Evolutionary conservation across 2,113 vertebrate genomes (phyloP).

Genomic region (Pollachius pollachius): DNA sequence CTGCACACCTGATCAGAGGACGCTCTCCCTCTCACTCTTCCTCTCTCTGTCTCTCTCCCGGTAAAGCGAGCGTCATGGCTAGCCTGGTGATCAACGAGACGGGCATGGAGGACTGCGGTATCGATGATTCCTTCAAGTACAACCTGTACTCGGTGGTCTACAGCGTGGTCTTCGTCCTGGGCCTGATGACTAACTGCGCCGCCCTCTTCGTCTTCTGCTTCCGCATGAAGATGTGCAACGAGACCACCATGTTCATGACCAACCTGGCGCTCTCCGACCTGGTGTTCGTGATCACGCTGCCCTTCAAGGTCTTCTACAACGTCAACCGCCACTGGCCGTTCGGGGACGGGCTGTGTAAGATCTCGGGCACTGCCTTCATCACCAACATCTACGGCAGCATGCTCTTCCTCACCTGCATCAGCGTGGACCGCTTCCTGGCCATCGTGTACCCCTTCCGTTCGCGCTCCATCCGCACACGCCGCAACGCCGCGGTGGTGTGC

Average conservation of each 20-base stretch:
- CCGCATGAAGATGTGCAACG: conserved; percentile 90
- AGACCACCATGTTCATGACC: conserved; percentile 97
- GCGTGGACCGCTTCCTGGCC: conserved; percentile 92
- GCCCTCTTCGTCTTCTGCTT: conserved; percentile 96
- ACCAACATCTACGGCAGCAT: conserved; percentile 98
- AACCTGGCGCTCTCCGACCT: conserved; percentile 93
- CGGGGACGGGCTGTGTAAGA: conserved; percentile 92
- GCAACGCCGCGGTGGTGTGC: conserved; percentile 87
- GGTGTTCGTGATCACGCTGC: conserved; percentile 93
- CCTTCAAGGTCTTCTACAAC: conserved; percentile 98
- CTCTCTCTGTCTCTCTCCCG: not conserved
- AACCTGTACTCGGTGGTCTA: conserved; percentile 94
- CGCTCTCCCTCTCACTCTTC: not conserved
- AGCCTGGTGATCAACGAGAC: conserved; percentile 77
- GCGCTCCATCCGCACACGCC: conserved; percentile 85
- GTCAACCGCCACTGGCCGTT: conserved; percentile 96
- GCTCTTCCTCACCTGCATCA: conserved; percentile 98
- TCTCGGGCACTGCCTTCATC: conserved; percentile 94
- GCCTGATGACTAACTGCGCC: conserved; percentile 93
- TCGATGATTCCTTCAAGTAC: conserved; percentile 98
- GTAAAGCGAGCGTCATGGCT: conserved; percentile 57
- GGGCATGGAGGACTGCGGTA: conserved; percentile 85
- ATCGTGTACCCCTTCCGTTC: conserved; percentile 95
- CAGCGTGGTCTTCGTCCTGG: conserved; percentile 92
- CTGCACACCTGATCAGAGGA: conserved; percentile 7